Conservation (phyloP, 1,140 invertebrate species). For the Heliconius congener region DNA sequence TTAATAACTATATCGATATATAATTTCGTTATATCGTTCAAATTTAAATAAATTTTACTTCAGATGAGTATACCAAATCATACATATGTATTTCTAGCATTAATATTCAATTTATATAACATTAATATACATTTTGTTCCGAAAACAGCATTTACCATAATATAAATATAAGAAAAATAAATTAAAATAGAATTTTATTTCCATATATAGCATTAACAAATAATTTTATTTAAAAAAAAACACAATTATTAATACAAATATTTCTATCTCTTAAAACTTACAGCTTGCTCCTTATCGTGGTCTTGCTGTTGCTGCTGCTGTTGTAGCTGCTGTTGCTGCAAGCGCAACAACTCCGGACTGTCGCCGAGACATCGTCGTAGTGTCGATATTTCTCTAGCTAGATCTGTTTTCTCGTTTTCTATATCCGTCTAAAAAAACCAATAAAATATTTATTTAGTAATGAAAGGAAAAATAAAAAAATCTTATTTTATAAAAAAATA, state of each 20-base stretch:
- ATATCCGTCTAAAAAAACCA: constrained; percentile 45
- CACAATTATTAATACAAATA: not conserved
- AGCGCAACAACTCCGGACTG: constrained; percentile 29
- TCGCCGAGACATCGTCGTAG: constrained; percentile 34
- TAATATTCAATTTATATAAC: no score
- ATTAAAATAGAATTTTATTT: not conserved
- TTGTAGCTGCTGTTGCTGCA: constrained; percentile 35
- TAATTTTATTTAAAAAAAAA: constrained; percentile 6
- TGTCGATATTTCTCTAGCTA: constrained; percentile 48
- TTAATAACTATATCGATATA: no score
- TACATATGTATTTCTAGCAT: no score
- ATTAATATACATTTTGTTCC: no score
- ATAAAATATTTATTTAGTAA: not conserved
- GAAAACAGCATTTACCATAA: no score
- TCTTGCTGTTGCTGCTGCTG: constrained; percentile 26
- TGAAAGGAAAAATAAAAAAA: not conserved
- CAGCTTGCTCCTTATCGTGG: constrained; percentile 59
- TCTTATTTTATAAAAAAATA: not conserved
- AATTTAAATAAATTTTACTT: no score
- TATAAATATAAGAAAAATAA: not conserved
- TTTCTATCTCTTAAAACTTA: constrained; percentile 41
- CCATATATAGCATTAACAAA: not conserved
- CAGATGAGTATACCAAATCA: no score
- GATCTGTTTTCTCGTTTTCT: constrained; percentile 43
- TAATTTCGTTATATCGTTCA: no score